Evolutionary conservation across 2,797 vertebrate genomes (phyloP), one percentile per base, ranked within the genome.

Genomic region (Semotilus atromaculatus): DNA sequence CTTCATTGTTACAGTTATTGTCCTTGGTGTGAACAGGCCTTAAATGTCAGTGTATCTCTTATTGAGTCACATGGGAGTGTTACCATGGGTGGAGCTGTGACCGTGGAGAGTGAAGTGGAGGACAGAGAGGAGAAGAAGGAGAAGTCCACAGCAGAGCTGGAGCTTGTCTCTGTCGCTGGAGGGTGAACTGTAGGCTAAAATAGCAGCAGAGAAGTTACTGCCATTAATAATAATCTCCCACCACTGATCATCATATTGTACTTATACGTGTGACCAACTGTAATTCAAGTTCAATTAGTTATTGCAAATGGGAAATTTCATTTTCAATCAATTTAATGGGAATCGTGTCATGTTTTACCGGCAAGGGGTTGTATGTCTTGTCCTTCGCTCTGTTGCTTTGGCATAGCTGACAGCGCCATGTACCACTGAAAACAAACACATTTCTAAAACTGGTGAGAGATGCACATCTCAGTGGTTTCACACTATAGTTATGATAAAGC

Each of bases 331-430:
- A 48, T 34, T 36, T 23, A 38, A 23, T 74, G 10, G 4, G 31
- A 18, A 23, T 34, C 43, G 21, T 58, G 31, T 26, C 48, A 36
- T 51, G 53, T 18, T 91, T 88, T 84, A 95, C 95, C 88, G 94
- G 92, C 80, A 91, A 72, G 82, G 93, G 77, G 2, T 79, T 62
- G 31, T 74, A 90, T 23, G 78, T 31, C 23, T 81, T 89, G 38
- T 94, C 92, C 58, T 91, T 93, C 31, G 88, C 83, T 86, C 66
- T 90, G 85, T 84, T 89, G 36, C 90, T 89, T 68, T 75, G 60
- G 86, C 95, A 96, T 62, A 83, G 38, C 16, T 92, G 91, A 89
- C 95, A 96, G 76, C 88, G 89, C 95, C 95, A 96, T 9, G 88
- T 87, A 1, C 95, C 95, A 85, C 95, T 96, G 88, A 58, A 83